Evolutionary conservation across 2,113 vertebrate genomes (phyloP).

Genomic region (Saguinus imperator): DNA sequence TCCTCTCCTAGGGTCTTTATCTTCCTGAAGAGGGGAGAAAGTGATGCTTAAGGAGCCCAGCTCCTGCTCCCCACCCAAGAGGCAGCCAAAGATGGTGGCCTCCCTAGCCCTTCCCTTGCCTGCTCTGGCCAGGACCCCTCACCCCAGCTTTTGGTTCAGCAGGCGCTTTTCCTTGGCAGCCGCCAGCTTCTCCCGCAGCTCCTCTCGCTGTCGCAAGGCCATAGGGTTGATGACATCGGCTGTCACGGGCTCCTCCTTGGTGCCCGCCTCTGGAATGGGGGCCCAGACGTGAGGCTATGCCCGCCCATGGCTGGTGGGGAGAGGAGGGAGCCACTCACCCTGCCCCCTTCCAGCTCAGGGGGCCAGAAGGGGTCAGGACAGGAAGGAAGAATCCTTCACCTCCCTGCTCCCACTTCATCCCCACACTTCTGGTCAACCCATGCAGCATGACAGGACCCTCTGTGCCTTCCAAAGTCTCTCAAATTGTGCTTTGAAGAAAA

Average conservation of each 20-base stretch:
- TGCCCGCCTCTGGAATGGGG: conserved; percentile 87
- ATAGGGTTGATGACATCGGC: conserved; percentile 91
- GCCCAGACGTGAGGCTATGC: conserved; percentile 69
- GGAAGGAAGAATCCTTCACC: not conserved
- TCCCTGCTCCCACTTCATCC: not conserved
- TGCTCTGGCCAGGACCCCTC: not conserved
- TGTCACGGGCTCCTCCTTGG: conserved; percentile 91
- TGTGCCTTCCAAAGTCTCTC: not conserved
- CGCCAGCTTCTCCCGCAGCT: conserved; percentile 92
- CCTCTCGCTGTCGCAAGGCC: conserved; percentile 87
- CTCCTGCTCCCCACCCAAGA: not conserved
- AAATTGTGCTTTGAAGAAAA: not conserved
- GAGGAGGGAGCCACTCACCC: conserved; percentile 69
- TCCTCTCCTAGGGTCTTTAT: conserved; percentile 92
- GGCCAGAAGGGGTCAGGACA: conserved; percentile 44
- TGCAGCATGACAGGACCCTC: not conserved
- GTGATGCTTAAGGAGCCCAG: not conserved
- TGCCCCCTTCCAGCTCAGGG: conserved; percentile 54
- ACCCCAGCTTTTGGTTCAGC: conserved; percentile 93
- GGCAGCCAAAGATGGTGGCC: not conserved
- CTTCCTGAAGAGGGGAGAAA: conserved; percentile 81
- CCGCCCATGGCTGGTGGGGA: conserved; percentile 75
- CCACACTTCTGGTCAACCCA: not conserved
- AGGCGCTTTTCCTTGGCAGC: conserved; percentile 94
- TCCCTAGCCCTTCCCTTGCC: not conserved